Evolutionary conservation across 1,140 invertebrate genomes (phyloP).

Genomic region (Zeugodacus cucurbitae): DNA sequence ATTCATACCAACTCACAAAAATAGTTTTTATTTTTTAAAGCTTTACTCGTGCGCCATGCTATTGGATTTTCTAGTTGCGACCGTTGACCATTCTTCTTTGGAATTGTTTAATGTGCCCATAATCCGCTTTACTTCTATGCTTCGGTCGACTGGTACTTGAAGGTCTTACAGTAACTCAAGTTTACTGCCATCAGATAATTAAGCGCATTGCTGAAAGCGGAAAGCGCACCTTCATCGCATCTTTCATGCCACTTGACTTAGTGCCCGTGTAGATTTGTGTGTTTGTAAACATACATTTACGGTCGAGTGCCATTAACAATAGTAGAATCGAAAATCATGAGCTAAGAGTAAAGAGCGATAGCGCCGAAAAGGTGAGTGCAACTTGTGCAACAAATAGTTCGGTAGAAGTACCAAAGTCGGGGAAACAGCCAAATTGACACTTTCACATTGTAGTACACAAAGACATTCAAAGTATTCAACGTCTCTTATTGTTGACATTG

Average conservation of each 20-base stretch:
- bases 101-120: not conserved
- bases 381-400: not conserved
- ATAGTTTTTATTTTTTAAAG: too few relatives aligned
- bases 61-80: not conserved
- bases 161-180: not conserved
- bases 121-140: not conserved
- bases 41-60: too few relatives aligned
- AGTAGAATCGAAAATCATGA: not conserved
- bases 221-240: not conserved
- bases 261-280: not conserved
- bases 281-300: not conserved
- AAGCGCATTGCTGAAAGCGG: constrained; percentile 14
- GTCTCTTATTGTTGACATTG: not conserved
- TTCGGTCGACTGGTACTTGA: not conserved
- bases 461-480: not conserved
- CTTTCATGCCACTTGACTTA: not conserved
- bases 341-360: not conserved
- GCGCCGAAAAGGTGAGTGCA: not conserved
- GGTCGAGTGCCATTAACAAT: not conserved
- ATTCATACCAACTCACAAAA: too few relatives aligned
- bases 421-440: not conserved
- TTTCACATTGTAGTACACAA: not conserved
- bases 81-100: not conserved
- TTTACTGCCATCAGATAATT: constrained; percentile 17
- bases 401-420: not conserved